Conservation (phyloP, 1,140 invertebrate species). For the Bombus waltoni region DNA sequence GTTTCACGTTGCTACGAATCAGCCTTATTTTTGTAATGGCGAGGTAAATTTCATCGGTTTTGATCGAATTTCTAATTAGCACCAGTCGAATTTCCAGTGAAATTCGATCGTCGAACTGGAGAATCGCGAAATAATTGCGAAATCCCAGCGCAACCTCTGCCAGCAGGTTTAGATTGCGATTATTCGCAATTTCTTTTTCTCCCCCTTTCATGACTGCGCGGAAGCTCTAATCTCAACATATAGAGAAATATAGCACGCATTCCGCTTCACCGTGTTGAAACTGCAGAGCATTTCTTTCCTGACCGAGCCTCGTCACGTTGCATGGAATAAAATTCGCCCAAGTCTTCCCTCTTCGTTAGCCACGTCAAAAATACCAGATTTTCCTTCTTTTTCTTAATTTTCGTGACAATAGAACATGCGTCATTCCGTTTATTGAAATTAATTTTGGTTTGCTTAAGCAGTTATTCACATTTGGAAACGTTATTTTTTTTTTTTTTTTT, state of each 20-base stretch:
- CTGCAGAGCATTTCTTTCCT: conserved; percentile 27
- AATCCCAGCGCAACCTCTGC: background rate
- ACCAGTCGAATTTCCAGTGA: background rate
- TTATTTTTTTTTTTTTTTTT: no score
- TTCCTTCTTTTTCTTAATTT: background rate
- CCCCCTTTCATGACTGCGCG: no score
- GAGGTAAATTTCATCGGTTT: background rate
- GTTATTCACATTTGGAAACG: no score
- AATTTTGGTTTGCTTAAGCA: no score
- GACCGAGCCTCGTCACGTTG: conserved; percentile 22
- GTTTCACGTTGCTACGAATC: background rate
- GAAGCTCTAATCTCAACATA: conserved; percentile 29
- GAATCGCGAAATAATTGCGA: background rate
- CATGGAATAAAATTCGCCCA: conserved; percentile 9
- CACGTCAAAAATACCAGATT: background rate
- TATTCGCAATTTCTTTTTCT: background rate
- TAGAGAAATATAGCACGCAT: conserved; percentile 46
- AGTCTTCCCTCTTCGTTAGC: conserved; percentile 24
- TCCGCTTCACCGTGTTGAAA: conserved; percentile 44
- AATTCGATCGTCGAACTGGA: background rate
- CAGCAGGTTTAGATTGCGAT: background rate
- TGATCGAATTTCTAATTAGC: conserved; percentile 21
- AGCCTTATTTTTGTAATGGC: background rate
- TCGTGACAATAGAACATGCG: background rate
- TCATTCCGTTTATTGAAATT: background rate